Evolutionary conservation across 2,113 vertebrate genomes (phyloP), one percentile per base, ranked within the genome.

Genomic region (Zapus hudsonius): DNA sequence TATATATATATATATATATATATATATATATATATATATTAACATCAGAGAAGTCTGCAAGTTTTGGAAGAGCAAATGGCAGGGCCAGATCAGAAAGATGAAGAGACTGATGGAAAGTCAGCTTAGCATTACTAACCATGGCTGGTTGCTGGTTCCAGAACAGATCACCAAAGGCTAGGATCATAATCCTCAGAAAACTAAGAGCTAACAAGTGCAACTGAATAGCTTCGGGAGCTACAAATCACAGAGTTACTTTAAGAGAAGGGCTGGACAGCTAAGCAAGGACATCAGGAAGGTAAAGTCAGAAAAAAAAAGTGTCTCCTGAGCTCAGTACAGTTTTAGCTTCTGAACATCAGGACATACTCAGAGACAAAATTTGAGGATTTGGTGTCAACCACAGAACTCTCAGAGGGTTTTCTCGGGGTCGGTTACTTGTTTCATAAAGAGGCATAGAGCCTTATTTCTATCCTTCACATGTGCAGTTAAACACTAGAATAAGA

Each of bases 101-200:
- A 42, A 78, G 82, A 76, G 61, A 84, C 63, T 87, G 55, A 92
- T 40, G 69, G 47, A 88, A 47, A 72, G 66, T 75, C 61, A 84
- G 29, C 47, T 92, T 86, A 85, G 90, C 40, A 38, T 91, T 80
- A 89, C 27, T 90, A 72, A 91, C 38, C 11, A 52, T 85, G 17
- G n/a, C n/a, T n/a, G n/a, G n/a, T n/a, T n/a, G 22, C 16, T 89
- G 66, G n/a, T 52, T 44, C 69, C 67, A 6, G 36, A 78, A 64
- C 29, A 88, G 69, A 92, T 90, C 55, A 81, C 42, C 83, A 90
- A 84, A 73, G 31, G 83, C 92, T 80, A 5, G 3, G 87, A 84
- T 83, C 89, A 80, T 80, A 84, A 89, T 89, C 87, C 55, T 91
- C 61, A 27, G 81, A 89, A 94, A 95, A 89, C 89, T 80, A 83